A percentile compares a stretch with the other conserved stretches of the same genome.
phyloP scores from a whole-genome alignment of 2,888 invertebrate species.

The Anarsia innoxiella region DNA sequence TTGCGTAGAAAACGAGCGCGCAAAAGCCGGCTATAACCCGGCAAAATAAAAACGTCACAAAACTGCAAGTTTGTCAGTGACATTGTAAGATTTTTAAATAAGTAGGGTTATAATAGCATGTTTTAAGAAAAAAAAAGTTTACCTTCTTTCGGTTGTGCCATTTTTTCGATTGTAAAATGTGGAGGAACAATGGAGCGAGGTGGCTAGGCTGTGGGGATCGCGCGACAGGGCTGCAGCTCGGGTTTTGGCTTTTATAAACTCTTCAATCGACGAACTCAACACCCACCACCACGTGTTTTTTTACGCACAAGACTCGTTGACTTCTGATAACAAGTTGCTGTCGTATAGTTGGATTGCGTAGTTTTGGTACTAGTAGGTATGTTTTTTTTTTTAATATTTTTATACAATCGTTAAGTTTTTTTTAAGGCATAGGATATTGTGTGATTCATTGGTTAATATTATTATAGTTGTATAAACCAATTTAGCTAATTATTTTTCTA shows the following conservation, averaged over 20 bases:
- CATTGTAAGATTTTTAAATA: constrained; percentile 15
- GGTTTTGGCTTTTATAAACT: constrained; percentile 61
- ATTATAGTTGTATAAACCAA: too few relatives aligned
- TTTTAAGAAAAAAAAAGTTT: constrained; percentile 31
- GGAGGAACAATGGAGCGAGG: constrained; percentile 25
- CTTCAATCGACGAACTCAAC: constrained; percentile 36
- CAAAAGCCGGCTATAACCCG: constrained; percentile 20
- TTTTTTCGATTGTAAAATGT: constrained; percentile 29
- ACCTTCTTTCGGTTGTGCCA: constrained; percentile 66
- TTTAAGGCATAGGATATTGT: too few relatives aligned
- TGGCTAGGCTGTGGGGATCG: constrained; percentile 33
- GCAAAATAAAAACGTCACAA: constrained; percentile 9
- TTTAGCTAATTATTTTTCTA: too few relatives aligned
- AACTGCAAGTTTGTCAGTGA: background rate
- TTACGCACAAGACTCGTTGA: constrained; percentile 38
- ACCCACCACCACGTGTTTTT: constrained; percentile 49
- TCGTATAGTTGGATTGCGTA: constrained; percentile 19
- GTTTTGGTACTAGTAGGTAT: too few relatives aligned
- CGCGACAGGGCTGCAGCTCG: constrained; percentile 41
- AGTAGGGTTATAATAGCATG: constrained; percentile 20
- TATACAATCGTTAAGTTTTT: too few relatives aligned
- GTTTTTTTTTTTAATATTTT: too few relatives aligned
- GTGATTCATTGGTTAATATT: too few relatives aligned
- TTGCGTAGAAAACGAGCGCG: constrained; percentile 5
- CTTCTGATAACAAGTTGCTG: constrained; percentile 45